A percentile compares a stretch with the other conserved stretches of the same genome.
Evolutionary conservation across 2,888 invertebrate species (phyloP).

Genomic region (Gortyna flavago): DNA sequence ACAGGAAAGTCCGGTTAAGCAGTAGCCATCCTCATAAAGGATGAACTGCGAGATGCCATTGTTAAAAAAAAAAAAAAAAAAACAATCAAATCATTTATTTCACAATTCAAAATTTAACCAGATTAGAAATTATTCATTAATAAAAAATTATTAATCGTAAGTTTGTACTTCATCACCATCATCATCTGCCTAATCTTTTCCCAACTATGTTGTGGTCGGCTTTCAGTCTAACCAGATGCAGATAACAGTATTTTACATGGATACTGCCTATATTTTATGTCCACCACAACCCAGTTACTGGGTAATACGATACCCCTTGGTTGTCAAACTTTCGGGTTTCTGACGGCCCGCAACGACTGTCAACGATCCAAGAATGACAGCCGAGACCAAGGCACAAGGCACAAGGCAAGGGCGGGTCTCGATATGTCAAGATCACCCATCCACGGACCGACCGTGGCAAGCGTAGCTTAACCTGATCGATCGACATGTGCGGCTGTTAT

Average conservation of each 20-base stretch:
- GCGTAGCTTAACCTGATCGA: neutral
- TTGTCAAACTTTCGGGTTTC: neutral
- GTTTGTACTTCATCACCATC: conserved; percentile 5
- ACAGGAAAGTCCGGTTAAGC: no score
- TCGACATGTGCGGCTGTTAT: neutral
- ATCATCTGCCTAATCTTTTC: neutral
- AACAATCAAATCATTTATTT: no score
- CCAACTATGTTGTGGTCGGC: neutral
- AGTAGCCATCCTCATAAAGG: no score
- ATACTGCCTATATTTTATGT: neutral
- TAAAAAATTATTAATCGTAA: no score
- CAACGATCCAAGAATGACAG: no score
- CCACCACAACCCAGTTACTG: neutral
- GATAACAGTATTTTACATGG: neutral
- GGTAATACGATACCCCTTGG: neutral
- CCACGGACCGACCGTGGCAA: neutral
- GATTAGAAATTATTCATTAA: no score
- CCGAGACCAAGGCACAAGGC: no score
- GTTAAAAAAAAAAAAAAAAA: no score
- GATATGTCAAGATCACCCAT: neutral
- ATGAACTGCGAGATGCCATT: no score
- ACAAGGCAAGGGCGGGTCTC: neutral
- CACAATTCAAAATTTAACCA: no score
- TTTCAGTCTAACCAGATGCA: neutral
- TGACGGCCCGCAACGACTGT: neutral